phyloP scores from a whole-genome alignment of 2,797 vertebrate species.

The Lemur catta region DNA sequence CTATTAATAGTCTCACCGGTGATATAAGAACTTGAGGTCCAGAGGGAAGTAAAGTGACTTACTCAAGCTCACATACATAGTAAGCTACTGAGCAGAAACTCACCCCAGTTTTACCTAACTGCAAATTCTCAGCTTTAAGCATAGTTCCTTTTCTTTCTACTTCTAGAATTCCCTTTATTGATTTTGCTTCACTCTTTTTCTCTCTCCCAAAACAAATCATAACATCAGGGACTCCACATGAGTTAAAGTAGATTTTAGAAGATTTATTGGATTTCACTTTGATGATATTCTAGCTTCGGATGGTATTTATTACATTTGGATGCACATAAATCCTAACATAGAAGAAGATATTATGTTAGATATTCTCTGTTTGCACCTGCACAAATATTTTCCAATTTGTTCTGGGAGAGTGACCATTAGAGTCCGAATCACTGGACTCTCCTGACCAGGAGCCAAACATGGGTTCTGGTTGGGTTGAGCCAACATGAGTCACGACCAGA shows the following conservation, averaged over 20 bases:
- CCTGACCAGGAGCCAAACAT: background rate
- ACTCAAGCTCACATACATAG: background rate
- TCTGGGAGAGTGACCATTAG: background rate
- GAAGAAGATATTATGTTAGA: background rate
- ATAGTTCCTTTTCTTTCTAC: background rate
- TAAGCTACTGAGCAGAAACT: background rate
- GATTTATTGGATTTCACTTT: background rate
- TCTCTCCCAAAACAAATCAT: background rate
- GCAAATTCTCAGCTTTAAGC: background rate
- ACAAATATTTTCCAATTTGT: background rate
- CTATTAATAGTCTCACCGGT: background rate
- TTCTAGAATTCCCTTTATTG: background rate
- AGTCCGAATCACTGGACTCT: background rate
- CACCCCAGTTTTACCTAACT: background rate
- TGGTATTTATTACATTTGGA: conserved; percentile 21
- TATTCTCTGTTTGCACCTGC: background rate
- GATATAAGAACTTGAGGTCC: background rate
- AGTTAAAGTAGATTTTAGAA: conserved; percentile 14
- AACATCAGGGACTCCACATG: background rate
- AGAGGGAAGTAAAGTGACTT: background rate
- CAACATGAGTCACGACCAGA: background rate
- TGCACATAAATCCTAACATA: background rate
- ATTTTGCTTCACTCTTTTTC: background rate
- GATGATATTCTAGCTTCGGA: background rate
- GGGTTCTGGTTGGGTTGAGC: background rate